phyloP scores from a whole-genome alignment of 1,140 invertebrate genomes.

The Drosophila nebulosa region DNA sequence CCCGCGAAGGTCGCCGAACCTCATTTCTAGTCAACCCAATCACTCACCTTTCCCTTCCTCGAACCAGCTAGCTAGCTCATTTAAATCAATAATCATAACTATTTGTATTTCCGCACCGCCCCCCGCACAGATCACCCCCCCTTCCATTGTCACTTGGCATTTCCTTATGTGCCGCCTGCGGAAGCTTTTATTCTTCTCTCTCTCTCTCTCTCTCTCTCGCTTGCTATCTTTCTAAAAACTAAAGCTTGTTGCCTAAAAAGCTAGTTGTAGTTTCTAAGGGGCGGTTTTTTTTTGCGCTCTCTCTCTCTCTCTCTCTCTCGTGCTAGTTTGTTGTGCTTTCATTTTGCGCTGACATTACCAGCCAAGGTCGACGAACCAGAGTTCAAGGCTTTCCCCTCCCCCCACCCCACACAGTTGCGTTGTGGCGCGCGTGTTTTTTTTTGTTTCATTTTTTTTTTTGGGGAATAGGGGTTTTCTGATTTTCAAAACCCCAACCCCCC shows the following conservation, averaged over 20 bases:
- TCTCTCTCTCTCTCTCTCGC: no score
- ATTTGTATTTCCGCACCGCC: constrained; percentile 63
- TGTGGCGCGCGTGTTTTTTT: constrained; percentile 44
- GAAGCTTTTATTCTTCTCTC: constrained; percentile 36
- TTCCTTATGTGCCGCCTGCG: constrained; percentile 44
- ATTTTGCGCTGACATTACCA: constrained; percentile 60
- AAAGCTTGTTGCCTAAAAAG: constrained; percentile 33
- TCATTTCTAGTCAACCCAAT: not conserved
- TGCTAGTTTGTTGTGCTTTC: constrained; percentile 16
- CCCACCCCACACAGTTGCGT: constrained; percentile 25
- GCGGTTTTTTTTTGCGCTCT: constrained; percentile 11
- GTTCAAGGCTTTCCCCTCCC: constrained; percentile 77
- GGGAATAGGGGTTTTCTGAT: constrained; percentile 1
- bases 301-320: not conserved
- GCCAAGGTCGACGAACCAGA: constrained; percentile 87
- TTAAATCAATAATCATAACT: constrained; percentile 71
- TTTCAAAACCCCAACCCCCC: not conserved
- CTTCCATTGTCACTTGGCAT: constrained; percentile 22
- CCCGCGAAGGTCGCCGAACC: constrained; percentile 75
- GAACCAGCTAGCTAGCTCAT: constrained; percentile 2
- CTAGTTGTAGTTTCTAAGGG: constrained; percentile 60
- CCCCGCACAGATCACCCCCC: constrained; percentile 1
- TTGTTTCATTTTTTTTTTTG: not conserved
- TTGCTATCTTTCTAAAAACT: not conserved
- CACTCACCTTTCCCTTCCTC: not conserved